These are phyloP conservation scores for Drosophila cognata DNA, from an alignment of 2,888 invertebrate species.

Conservation along the genomic window DNA sequence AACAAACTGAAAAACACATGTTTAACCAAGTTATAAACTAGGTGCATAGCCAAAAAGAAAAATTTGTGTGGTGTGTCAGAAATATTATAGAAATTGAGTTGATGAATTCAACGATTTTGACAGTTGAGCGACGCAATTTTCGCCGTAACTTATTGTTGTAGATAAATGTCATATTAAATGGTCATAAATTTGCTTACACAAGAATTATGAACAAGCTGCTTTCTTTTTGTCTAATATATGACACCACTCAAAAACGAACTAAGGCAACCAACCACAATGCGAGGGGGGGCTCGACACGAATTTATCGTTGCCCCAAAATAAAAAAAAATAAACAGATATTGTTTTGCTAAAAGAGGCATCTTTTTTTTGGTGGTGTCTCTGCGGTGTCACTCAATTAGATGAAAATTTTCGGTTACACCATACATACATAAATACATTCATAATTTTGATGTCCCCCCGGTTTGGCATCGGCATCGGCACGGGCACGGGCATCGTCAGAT, in stretches of 20 bases:
- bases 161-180: constrained; percentile 72
- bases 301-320: constrained; percentile 21
- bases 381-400: constrained; percentile 74
- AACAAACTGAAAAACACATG: constrained; percentile 45
- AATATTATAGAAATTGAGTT: constrained; percentile 38
- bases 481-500: constrained; percentile 58
- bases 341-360: constrained; percentile 46
- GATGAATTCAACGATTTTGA: constrained; percentile 50
- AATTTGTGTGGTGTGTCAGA: constrained; percentile 11
- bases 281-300: constrained; percentile 30
- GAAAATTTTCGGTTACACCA: constrained; percentile 64
- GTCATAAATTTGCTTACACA: constrained; percentile 60
- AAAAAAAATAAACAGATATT: constrained; percentile 16
- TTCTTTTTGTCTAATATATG: constrained; percentile 25
- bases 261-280: constrained; percentile 21
- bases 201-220: constrained; percentile 43
- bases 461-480: constrained; percentile 55
- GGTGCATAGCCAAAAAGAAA: background rate
- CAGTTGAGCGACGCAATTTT: constrained; percentile 34
- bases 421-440: constrained; percentile 62
- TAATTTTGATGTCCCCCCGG: constrained; percentile 32
- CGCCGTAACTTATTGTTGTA: constrained; percentile 61
- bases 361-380: constrained; percentile 13
- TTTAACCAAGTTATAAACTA: constrained; percentile 39
- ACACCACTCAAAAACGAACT: constrained; percentile 44